Base-by-base conservation (phyloP, 2,797 vertebrate genomes). In the Novumbra hubbsi region DNA sequence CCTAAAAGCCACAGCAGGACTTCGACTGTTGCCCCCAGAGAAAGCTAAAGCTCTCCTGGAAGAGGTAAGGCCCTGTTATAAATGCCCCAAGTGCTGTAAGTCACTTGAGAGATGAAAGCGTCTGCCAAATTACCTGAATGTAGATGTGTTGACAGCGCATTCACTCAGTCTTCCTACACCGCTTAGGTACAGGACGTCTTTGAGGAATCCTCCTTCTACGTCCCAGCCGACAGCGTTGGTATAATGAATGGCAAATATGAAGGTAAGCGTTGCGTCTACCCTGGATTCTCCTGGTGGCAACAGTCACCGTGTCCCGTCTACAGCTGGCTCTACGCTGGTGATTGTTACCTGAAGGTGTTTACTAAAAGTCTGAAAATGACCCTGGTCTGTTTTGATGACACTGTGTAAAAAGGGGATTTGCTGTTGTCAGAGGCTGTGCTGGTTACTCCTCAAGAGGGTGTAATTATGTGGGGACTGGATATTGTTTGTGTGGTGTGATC, bases 231-330 rank as follows among this genome's bases (percentile, higher is more conserved):
- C 81, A 93, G 97, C 41, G 96, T 99, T 89, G 92, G 93, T 90
- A 95, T 99, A 82, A 95, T 99, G 96, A 93, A 97, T 0, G 98
- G 98, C 78, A 95, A 94, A 14, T 91, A 94, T 28, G 98, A 99
- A 97, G 97, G 97, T 98, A 82, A 78, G 66, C 28, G 16, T 21
- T 55, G 3, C 7, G 76, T 69, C 73, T 66, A 0, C n/a, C 73
- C 55, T 74, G 72, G 17, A 41, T 30, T 24, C 55, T 70, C 68
- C 71, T 9, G 82, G 72, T 79, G 80, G 52, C 82, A 73, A 70
- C 78, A 19, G 30, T 49, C 69, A 60, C 21, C 1, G 34, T 73
- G 27, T n/a, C 5, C 57, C 1, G 11, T 16, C 32, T 80, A 81
- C 72, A 30, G 55, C 68, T 9, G 19, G 65, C 76, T 49, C 24